phyloP scores from a whole-genome alignment of 2,888 invertebrate species.

The Craniophora ligustri region DNA sequence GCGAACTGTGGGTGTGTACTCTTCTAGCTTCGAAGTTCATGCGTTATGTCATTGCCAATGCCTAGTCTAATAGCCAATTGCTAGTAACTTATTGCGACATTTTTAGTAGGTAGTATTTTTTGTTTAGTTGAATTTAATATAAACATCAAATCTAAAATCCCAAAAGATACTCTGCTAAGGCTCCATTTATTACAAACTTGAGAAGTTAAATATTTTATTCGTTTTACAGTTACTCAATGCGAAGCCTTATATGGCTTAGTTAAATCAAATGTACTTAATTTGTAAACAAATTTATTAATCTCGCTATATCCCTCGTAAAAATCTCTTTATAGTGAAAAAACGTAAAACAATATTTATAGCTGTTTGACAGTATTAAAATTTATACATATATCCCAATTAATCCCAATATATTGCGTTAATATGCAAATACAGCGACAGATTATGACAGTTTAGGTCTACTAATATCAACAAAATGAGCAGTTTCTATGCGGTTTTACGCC shows the following conservation, averaged over 20 bases:
- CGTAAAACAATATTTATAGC: slow-evolving; percentile 42
- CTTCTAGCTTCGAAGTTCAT: too few relatives aligned
- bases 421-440: slow-evolving; percentile 49
- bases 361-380: slow-evolving; percentile 46
- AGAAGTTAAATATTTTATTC: slow-evolving; percentile 5
- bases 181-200: neutral
- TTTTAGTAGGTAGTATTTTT: too few relatives aligned
- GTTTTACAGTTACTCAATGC: slow-evolving; percentile 3
- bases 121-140: too few relatives aligned
- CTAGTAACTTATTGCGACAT: too few relatives aligned
- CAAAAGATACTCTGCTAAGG: neutral
- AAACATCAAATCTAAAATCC: neutral
- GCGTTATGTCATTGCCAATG: too few relatives aligned
- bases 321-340: slow-evolving; percentile 15
- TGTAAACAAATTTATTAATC: slow-evolving; percentile 11
- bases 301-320: slow-evolving; percentile 17
- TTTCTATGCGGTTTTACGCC: slow-evolving; percentile 27
- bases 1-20: too few relatives aligned
- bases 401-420: slow-evolving; percentile 47
- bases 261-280: slow-evolving; percentile 4
- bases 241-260: slow-evolving; percentile 2
- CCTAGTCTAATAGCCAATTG: too few relatives aligned
- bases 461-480: slow-evolving; percentile 33
- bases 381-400: slow-evolving; percentile 50
- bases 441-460: slow-evolving; percentile 37